Conservation (phyloP, 2,113 vertebrate species). For the Semnornis frantzii region DNA sequence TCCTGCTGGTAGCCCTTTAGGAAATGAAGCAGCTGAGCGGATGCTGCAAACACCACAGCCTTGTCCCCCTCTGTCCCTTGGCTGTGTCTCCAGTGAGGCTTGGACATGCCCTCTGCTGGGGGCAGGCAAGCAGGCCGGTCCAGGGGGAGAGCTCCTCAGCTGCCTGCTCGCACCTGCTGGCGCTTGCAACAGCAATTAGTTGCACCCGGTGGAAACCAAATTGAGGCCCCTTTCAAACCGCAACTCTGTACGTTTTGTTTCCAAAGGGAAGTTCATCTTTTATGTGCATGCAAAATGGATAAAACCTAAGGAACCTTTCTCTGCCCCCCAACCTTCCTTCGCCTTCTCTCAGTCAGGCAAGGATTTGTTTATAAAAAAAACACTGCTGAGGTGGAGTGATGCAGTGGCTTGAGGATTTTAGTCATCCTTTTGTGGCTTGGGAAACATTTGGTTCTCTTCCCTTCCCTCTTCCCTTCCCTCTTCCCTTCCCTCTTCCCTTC, state of each 20-base stretch:
- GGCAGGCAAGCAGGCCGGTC: background rate
- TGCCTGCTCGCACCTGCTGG: conserved; percentile 55
- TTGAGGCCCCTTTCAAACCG: conserved; percentile 50
- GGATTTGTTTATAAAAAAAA: background rate
- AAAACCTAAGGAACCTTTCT: conserved; percentile 27
- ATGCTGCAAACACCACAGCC: fast-evolving
- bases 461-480: background rate
- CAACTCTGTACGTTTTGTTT: conserved; percentile 52
- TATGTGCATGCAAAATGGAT: conserved; percentile 63
- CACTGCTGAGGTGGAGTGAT: background rate
- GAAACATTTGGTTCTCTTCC: background rate
- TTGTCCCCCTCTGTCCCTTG: background rate
- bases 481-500: no score
- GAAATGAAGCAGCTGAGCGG: fast-evolving
- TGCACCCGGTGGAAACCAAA: conserved; percentile 56
- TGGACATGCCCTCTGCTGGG: background rate
- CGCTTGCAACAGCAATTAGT: conserved; percentile 33
- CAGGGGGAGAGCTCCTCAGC: background rate
- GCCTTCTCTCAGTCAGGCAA: background rate
- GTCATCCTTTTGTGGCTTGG: background rate
- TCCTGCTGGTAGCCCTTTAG: fast-evolving
- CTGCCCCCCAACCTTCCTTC: background rate
- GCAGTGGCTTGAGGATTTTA: background rate
- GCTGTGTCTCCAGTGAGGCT: background rate
- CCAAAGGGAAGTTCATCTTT: conserved; percentile 60